Evolutionary conservation across 2,113 vertebrate genomes (phyloP).

Genomic region (Meriones unguiculatus): DNA sequence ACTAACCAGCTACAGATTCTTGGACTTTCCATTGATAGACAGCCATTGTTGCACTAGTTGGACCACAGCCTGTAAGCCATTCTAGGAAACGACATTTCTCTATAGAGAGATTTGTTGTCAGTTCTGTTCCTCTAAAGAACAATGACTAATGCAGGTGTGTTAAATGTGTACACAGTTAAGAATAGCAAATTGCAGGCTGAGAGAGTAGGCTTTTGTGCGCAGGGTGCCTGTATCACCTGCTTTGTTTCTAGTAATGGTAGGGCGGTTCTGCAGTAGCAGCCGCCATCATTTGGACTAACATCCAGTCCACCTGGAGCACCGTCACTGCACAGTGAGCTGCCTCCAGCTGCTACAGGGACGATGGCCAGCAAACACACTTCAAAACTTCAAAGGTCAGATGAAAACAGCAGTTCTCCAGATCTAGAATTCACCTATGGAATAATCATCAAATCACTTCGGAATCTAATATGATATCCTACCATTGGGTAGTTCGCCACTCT

Average conservation of each 20-base stretch:
- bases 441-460: slow-evolving; percentile 31
- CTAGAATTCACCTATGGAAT: not conserved
- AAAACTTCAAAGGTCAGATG: slow-evolving; percentile 47
- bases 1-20: not conserved
- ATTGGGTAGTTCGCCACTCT: not conserved
- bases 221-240: not conserved
- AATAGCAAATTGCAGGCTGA: slow-evolving; percentile 39
- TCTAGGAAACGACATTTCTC: not conserved
- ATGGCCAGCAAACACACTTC: not conserved
- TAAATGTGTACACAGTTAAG: slow-evolving; percentile 54
- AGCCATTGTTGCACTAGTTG: not conserved
- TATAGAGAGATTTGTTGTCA: not conserved
- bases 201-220: not conserved
- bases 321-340: slow-evolving; percentile 21
- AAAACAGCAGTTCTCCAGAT: slow-evolving; percentile 4
- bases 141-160: not conserved
- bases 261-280: slow-evolving; percentile 70
- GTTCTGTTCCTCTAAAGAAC: slow-evolving; percentile 56
- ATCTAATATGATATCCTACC: slow-evolving; percentile 9
- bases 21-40: not conserved
- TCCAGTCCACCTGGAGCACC: slow-evolving; percentile 49
- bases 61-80: not conserved
- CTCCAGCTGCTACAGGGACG: not conserved
- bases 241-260: slow-evolving; percentile 12
- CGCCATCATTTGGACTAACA: slow-evolving; percentile 44